Base-by-base conservation (phyloP, 2,113 vertebrate species). In the Callopanchax toddi region DNA sequence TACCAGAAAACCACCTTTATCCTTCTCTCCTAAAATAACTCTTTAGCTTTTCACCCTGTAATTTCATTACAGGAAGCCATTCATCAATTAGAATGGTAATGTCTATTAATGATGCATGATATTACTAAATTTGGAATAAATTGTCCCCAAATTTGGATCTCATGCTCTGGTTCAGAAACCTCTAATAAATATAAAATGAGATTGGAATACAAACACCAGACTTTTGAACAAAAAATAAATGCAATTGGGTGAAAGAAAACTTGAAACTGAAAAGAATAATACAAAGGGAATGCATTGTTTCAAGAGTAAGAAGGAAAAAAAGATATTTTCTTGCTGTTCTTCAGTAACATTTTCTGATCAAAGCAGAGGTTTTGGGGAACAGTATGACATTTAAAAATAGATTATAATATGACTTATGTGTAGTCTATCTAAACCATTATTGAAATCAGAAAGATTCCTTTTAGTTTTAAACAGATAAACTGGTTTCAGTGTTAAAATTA, bases 51-150 rank as follows among this genome's bases (percentile, higher is more conserved):
- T 83, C 72, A 86, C 76, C 85, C 71, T 66, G 81, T 89, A 79
- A 87, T 90, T 88, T 84, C 80, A 90, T 88, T 86, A 80, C 62
- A 76, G 81, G 45, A 60, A 84, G 86, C 78, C 65, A 84, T 88
- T 89, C 76, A 87, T 89, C 83, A 89, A 73, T 87, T 83, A 82
- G 82, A 87, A 87, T 84, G 79, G 65, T 79, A 83, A 89, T 87
- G 87, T 87, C 69, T 71, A 82, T 83, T 86, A 86, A 86, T 86
- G 80, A 81, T 18, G 74, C 70, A 61, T 53, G 56, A 63, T 77
- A 62, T 76, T 56, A 43, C 65, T 66, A 72, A 76, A 80, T 82
- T 74, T 81, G 81, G 70, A 83, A 86, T 84, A 85, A 71, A 81
- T 79, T 45, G 59, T 65, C 60, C 53, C 68, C 82, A 84, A 74